These are phyloP conservation scores for Rattus rattus DNA, from an alignment of 2,113 vertebrate species.

Conservation along the genomic window DNA sequence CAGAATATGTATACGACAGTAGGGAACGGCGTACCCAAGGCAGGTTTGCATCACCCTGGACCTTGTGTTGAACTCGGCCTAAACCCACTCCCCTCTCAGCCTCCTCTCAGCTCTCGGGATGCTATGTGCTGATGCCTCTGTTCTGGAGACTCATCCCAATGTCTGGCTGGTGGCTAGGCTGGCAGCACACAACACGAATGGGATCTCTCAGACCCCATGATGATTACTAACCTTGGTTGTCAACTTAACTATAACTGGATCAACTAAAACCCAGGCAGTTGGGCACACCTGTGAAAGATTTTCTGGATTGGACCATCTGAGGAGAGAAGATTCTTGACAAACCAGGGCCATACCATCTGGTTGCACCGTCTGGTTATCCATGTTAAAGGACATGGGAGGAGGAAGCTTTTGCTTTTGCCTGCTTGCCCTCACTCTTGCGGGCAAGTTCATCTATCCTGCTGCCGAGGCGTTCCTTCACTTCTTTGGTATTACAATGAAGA, in stretches of 20 bases:
- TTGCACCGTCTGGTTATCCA: no score
- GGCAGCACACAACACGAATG: neutral
- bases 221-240: neutral
- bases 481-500: neutral
- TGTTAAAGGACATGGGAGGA: neutral
- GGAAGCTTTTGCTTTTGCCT: neutral
- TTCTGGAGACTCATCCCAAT: neutral
- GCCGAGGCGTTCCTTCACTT: neutral
- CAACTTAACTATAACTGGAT: neutral
- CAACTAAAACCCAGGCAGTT: neutral
- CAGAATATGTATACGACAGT: fast-evolving
- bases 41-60: neutral
- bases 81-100: neutral
- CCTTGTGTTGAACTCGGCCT: neutral
- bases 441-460: neutral
- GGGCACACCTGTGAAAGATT: neutral
- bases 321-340: neutral
- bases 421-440: neutral
- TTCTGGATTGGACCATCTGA: neutral
- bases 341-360: neutral
- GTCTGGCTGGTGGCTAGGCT: neutral
- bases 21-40: no score
- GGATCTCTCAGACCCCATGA: neutral
- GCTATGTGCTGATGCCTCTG: fast-evolving
- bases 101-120: neutral